These are phyloP conservation scores for Leistus spinibarbis DNA, from an alignment of 2,888 invertebrate genomes.

Conservation along the genomic window DNA sequence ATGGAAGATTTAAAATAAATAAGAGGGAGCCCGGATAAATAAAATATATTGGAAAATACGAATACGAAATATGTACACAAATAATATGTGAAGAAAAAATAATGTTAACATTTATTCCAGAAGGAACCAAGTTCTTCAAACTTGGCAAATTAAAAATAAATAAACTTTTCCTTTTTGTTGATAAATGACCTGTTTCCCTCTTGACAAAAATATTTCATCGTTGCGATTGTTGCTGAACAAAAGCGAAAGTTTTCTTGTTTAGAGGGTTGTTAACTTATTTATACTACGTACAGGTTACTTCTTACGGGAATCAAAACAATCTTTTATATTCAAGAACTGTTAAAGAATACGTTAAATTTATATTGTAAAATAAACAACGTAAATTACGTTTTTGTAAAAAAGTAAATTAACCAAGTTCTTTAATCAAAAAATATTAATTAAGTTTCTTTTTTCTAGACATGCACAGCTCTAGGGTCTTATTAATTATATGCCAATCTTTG, in stretches of 20 bases:
- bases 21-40: no score
- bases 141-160: not conserved
- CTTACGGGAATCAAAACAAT: not conserved
- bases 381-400: no score
- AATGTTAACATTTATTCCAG: no score
- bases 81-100: no score
- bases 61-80: no score
- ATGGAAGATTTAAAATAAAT: no score
- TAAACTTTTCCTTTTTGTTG: not conserved
- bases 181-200: not conserved
- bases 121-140: no score
- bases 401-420: not conserved
- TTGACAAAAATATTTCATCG: not conserved
- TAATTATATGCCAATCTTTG: no score
- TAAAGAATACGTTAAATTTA: no score
- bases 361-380: not conserved
- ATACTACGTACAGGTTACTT: not conserved
- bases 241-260: not conserved
- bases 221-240: not conserved
- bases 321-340: not conserved
- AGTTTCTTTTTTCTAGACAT: no score
- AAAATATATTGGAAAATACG: no score
- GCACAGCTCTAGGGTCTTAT: no score
- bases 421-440: not conserved
- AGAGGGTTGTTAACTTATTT: not conserved